phyloP scores from a whole-genome alignment of 2,113 vertebrate genomes.

The Anoura caudifer region DNA sequence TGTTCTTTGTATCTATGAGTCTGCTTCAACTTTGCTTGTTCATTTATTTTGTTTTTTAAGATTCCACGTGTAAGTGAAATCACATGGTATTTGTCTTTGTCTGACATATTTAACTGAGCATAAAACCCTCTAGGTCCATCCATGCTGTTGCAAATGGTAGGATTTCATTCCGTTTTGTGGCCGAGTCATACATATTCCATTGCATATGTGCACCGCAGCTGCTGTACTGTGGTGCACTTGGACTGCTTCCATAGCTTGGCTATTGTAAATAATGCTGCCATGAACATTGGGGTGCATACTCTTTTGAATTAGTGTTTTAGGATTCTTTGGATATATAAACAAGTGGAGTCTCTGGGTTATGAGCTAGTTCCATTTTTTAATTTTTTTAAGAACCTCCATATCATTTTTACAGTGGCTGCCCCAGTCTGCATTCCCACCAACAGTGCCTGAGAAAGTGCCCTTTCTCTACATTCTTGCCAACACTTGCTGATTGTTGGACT shows the following conservation, averaged over 20 bases:
- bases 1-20: neutral
- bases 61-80: neutral
- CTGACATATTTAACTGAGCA: neutral
- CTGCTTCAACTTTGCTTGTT: neutral
- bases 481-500: neutral
- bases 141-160: neutral
- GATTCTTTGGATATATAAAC: neutral
- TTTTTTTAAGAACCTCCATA: neutral
- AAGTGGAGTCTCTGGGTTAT: neutral
- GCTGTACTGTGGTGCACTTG: neutral
- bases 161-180: neutral
- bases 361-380: neutral
- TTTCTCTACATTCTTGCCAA: neutral
- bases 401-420: neutral
- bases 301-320: neutral
- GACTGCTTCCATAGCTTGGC: neutral
- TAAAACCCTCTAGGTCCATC: neutral
- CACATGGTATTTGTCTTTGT: neutral
- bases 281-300: neutral
- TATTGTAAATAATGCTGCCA: neutral
- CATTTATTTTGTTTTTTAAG: neutral
- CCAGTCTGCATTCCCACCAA: neutral
- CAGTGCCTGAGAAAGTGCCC: neutral
- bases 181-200: neutral
- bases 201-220: neutral